phyloP scores from a whole-genome alignment of 2,888 invertebrate species.

The Troilus luridus region DNA sequence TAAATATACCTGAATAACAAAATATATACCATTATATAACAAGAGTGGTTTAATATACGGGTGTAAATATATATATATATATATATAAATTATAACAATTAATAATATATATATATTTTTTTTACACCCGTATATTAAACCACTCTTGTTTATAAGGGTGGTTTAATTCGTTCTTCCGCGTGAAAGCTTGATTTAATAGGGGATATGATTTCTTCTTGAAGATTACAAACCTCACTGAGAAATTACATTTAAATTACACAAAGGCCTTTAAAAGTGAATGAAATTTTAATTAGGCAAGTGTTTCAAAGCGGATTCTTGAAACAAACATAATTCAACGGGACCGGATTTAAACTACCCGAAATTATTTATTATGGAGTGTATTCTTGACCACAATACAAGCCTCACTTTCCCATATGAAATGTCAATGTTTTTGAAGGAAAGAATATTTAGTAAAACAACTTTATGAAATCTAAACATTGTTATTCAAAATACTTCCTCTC shows the following conservation, averaged over 20 bases:
- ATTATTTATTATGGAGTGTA: neutral
- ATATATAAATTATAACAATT: too few species aligned
- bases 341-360: neutral
- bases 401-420: neutral
- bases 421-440: too few species aligned
- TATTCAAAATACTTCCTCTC: too few species aligned
- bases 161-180: neutral
- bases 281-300: neutral
- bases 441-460: too few species aligned
- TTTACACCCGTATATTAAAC: too few species aligned
- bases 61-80: too few species aligned
- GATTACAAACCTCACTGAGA: neutral
- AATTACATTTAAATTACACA: conserved; percentile 2
- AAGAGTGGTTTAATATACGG: too few species aligned
- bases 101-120: too few species aligned
- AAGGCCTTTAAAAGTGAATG: neutral
- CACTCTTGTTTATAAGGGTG: too few species aligned
- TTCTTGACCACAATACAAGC: neutral
- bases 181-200: neutral
- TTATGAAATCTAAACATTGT: too few species aligned
- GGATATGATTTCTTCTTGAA: neutral
- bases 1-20: neutral
- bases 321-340: neutral
- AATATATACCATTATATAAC: neutral
- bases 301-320: neutral